Conservation (phyloP, 2,797 vertebrate species). For the Acrocephalus scirpaceus region DNA sequence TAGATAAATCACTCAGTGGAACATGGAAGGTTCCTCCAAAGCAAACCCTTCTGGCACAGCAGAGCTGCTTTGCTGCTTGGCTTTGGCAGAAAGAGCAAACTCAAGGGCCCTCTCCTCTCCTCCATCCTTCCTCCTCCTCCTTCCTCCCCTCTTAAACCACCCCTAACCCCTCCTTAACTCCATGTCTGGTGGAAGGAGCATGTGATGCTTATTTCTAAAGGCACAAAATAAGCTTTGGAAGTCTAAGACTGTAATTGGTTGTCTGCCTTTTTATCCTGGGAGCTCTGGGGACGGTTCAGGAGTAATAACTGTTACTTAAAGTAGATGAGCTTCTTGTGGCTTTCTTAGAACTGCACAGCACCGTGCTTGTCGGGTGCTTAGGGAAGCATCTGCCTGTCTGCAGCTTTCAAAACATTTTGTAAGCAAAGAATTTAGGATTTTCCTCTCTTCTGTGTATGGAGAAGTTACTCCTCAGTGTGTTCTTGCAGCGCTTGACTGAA, state of each 20-base stretch:
- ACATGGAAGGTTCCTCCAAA: background rate
- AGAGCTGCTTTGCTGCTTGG: background rate
- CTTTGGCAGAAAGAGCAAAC: background rate
- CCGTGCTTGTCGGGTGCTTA: background rate
- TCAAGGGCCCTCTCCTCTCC: background rate
- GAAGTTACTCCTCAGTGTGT: background rate
- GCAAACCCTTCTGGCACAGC: background rate
- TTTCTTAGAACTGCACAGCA: conserved; percentile 36
- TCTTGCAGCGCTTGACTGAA: background rate
- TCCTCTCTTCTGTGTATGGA: background rate
- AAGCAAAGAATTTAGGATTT: conserved; percentile 36
- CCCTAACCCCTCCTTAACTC: background rate
- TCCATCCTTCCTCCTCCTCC: background rate
- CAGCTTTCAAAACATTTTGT: conserved; percentile 42
- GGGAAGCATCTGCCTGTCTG: conserved; percentile 42
- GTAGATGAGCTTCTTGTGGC: conserved; percentile 76
- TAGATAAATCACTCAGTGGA: background rate
- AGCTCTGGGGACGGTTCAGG: conserved; percentile 73
- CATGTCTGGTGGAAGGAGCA: conserved; percentile 43
- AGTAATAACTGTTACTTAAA: conserved; percentile 80
- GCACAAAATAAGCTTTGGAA: conserved; percentile 71
- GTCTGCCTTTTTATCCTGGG: conserved; percentile 73
- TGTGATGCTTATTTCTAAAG: conserved; percentile 68
- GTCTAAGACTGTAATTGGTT: conserved; percentile 81
- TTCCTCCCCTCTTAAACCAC: background rate